Evolutionary conservation across 1,140 invertebrate species (phyloP), one percentile per base, ranked within the genome.

Genomic region (Monomorium pharaonis): DNA sequence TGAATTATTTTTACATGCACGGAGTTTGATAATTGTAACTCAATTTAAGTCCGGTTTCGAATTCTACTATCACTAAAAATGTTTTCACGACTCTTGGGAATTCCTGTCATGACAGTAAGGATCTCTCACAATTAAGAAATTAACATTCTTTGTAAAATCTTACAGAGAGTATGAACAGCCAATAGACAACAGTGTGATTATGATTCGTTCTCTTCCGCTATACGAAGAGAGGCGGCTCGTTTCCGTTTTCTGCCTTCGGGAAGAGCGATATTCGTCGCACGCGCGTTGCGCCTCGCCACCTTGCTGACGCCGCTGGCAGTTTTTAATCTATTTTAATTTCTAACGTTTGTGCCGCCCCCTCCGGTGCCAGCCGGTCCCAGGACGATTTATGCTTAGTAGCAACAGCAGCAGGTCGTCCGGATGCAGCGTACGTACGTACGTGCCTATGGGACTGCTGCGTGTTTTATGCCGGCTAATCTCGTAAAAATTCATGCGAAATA

Each of bases 401-500:
- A 10, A 18, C 27, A 44, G 54, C 24, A 44, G 67, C 47, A 74
- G 49, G 51, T 42, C 67, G 85, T 75, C 33, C 37, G 69, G 60
- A 88, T 67, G 85, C 87, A 83, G 78, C 58, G 70, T 75, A 86
- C 75, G 74, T 70, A 81, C 87, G 90, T 91, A 91, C 93, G 91
- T 92, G 92, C 91, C 90, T 93, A 91, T 91, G 88, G 89, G 89
- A 88, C 88, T 78, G 86, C 89, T 86, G 72, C 88, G 89, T 94
- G 92, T 93, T 94, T 93, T 94, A 93, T 90, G 90, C 84, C 78
- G 89, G 88, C 92, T 94, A 94, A 94, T 94, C 92, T 93, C 93
- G 92, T 94, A 94, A 94, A 94, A 93, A 93, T 94, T 92, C 91
- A 93, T 93, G 91, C 89, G 92, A 93, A 93, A 93, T 93, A 93